Evolutionary conservation across 1,140 invertebrate genomes (phyloP).

Genomic region (Planococcus citri): DNA sequence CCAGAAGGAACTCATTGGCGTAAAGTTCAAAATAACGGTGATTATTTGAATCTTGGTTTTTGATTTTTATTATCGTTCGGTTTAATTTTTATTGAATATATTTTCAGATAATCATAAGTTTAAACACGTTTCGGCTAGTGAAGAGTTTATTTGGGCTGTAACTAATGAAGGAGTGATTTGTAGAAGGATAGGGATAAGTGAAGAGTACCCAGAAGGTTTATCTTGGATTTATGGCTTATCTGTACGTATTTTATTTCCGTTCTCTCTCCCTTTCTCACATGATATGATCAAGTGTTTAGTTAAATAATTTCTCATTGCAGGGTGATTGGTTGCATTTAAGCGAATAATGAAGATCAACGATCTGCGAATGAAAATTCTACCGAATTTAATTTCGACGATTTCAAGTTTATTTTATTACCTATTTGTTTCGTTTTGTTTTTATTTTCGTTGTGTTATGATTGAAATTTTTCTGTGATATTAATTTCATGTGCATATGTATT

Average conservation of each 20-base stretch:
- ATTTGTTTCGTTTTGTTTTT: too few species aligned
- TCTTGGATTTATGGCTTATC: background rate
- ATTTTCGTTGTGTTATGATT: too few species aligned
- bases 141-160: slow-evolving; percentile 69
- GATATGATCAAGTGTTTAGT: background rate
- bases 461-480: too few species aligned
- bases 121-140: slow-evolving; percentile 69
- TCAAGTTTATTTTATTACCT: too few species aligned
- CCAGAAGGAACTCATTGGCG: slow-evolving; percentile 65
- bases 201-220: background rate
- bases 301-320: background rate
- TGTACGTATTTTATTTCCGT: background rate
- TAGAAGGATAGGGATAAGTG: background rate
- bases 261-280: background rate
- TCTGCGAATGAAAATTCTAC: too few species aligned
- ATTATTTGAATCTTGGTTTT: background rate
- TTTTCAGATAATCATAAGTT: slow-evolving; percentile 40
- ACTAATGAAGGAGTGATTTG: background rate
- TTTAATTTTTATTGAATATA: background rate
- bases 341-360: background rate
- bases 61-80: too few species aligned
- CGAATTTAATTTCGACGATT: background rate
- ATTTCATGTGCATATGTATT: too few species aligned
- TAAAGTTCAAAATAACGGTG: slow-evolving; percentile 38
- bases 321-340: background rate